Conservation (phyloP, 1,140 invertebrate genomes). For the Ceratina australensis region DNA sequence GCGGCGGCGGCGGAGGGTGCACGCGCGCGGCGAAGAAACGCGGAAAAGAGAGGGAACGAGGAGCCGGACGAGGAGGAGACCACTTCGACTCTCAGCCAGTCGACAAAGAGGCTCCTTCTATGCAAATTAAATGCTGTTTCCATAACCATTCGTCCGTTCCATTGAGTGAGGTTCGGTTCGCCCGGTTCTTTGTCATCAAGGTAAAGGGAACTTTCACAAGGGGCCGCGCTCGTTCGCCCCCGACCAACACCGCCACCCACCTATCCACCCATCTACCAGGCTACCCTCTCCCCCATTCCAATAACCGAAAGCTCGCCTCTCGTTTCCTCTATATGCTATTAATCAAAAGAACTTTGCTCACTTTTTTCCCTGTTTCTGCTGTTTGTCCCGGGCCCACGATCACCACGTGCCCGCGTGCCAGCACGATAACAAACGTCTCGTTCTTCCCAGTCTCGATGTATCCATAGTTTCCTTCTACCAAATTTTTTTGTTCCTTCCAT, state of each 20-base stretch:
- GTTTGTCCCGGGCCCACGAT: background rate
- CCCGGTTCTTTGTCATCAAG: slow-evolving; percentile 78
- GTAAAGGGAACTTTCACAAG: slow-evolving; percentile 78
- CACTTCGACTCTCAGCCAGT: slow-evolving; percentile 63
- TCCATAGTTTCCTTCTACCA: background rate
- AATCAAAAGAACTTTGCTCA: slow-evolving; percentile 73
- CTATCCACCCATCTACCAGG: slow-evolving; percentile 44
- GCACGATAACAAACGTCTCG: slow-evolving; percentile 16
- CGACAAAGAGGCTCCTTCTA: slow-evolving; percentile 79
- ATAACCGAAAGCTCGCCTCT: slow-evolving; percentile 70
- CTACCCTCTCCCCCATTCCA: slow-evolving; percentile 69
- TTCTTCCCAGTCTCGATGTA: background rate
- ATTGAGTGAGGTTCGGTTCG: slow-evolving; percentile 78
- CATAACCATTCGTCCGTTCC: slow-evolving; percentile 80
- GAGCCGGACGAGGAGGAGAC: slow-evolving; percentile 47
- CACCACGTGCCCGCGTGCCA: background rate
- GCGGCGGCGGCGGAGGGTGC: slow-evolving; percentile 4
- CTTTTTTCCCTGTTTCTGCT: slow-evolving; percentile 24
- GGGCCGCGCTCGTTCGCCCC: slow-evolving; percentile 58
- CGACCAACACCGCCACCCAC: slow-evolving; percentile 33
- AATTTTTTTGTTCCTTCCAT: background rate
- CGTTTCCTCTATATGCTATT: slow-evolving; percentile 68
- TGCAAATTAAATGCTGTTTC: slow-evolving; percentile 81
- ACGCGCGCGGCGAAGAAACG: slow-evolving; percentile 38
- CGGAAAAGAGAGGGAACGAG: slow-evolving; percentile 47